Evolutionary conservation across 2,797 vertebrate species (phyloP), one percentile per base, ranked within the genome.

Genomic region (Diplodus puntazzo): DNA sequence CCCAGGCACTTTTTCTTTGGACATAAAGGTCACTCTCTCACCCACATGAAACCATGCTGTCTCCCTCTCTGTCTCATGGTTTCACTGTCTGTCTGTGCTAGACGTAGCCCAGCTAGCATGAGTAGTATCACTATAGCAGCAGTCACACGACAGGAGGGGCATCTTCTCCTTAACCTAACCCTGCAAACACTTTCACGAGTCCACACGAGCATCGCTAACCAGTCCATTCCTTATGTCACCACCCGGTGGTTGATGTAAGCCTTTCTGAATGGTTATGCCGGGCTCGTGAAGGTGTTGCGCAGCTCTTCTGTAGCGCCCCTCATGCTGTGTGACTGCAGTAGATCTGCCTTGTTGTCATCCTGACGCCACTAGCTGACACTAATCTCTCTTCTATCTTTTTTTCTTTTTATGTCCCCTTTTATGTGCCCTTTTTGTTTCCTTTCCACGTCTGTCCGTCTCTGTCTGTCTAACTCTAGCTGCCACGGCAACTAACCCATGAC

Each of bases 401-500:
- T 96, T 95, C 94, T 96, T 93, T 98, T 94, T 98, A 96, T 98
- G 96, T 97, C 97, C 96, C 91, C 92, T 93, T 92, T 91, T 93
- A 90, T 94, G 87, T 93, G 87, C 89, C 91, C 90, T 94, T 93
- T 93, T 93, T 93, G 90, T 93, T 95, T 92, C 88, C 91, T 92
- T 96, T 96, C 91, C 92, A 92, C 92, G 94, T 95, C 91, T 88
- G 90, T 94, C 95, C 92, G 94, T 95, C 90, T 94, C 93, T 95
- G 95, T 94, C 95, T 94, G 94, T 90, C 96, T 98, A 98, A 98
- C 98, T 97, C 97, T 97, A 99, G 98, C 98, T 97, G 97, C 98
- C 98, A 99, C 98, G 97, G 98, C 98, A 98, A 99, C 98, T 99
- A 99, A 99, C 98, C 98, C 98, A 98, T 99, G 98, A 99, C 97